phyloP scores from a whole-genome alignment of 1,140 invertebrate species.

The Macrocentrus cingulum region DNA sequence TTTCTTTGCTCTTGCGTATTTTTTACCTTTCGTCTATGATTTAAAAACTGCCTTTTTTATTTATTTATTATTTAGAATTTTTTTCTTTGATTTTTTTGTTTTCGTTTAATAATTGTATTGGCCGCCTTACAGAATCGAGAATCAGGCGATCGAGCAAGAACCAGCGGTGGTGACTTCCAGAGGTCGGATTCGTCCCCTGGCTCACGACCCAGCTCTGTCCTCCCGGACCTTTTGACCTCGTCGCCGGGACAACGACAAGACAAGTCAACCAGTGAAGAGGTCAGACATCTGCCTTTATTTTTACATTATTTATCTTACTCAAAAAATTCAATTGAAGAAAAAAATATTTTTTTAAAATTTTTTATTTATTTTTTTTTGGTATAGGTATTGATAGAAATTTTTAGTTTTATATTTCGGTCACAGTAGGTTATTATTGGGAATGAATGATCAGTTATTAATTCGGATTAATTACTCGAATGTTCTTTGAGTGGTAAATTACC shows the following conservation, averaged over 20 bases:
- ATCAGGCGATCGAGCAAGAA: conserved; percentile 56
- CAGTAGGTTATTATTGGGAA: too few relatives aligned
- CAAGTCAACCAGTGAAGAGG: conserved; percentile 93
- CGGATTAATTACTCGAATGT: too few relatives aligned
- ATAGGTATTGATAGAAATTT: too few relatives aligned
- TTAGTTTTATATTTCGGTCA: too few relatives aligned
- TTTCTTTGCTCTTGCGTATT: neutral
- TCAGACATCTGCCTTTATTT: conserved; percentile 57
- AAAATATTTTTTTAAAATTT: too few relatives aligned
- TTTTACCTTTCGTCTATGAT: neutral
- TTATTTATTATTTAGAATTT: too few relatives aligned
- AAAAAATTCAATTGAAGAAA: too few relatives aligned
- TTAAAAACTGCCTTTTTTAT: neutral
- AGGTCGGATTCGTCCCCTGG: conserved; percentile 64
- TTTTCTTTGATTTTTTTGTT: too few relatives aligned
- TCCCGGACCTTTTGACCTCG: conserved; percentile 89
- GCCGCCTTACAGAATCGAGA: conserved; percentile 64
- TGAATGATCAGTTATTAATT: too few relatives aligned
- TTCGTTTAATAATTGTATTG: conserved; percentile 9
- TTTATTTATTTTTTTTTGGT: too few relatives aligned
- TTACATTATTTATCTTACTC: too few relatives aligned
- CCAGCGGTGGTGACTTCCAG: conserved; percentile 64
- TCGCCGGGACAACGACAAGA: conserved; percentile 86
- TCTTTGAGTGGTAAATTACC: too few relatives aligned
- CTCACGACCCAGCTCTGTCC: conserved; percentile 80